phyloP scores from a whole-genome alignment of 2,113 vertebrate genomes.

The Rhynchopsitta pachyrhyncha region DNA sequence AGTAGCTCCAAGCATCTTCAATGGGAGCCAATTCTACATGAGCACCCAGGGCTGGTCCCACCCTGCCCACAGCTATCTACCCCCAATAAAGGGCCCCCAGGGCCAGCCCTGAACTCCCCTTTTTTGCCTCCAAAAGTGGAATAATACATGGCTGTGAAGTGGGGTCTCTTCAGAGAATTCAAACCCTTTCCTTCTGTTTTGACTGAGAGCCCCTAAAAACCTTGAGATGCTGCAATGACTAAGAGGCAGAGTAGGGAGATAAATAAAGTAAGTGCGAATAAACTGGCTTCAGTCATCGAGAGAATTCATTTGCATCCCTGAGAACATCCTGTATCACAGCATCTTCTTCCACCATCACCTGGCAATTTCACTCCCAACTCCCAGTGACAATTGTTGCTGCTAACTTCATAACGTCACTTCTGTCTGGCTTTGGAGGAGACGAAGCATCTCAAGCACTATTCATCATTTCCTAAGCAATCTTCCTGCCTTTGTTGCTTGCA shows the following conservation, averaged over 20 bases:
- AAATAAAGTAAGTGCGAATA: conserved; percentile 42
- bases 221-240: neutral
- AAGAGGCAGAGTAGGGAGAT: neutral
- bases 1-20: neutral
- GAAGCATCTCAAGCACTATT: neutral
- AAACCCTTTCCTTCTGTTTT: neutral
- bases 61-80: neutral
- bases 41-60: neutral
- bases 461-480: neutral
- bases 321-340: neutral
- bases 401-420: neutral
- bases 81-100: neutral
- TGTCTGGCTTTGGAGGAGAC: neutral
- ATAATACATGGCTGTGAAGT: neutral
- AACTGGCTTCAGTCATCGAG: neutral
- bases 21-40: accelerated
- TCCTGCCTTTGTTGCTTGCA: neutral
- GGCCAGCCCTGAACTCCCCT: neutral
- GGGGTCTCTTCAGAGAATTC: neutral
- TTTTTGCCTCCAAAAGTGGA: neutral
- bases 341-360: neutral
- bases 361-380: neutral
- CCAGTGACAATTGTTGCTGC: neutral
- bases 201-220: conserved; percentile 9
- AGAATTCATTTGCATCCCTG: neutral